Evolutionary conservation across 2,797 vertebrate genomes (phyloP), one percentile per base, ranked within the genome.

Genomic region (Hybognathus amarus): DNA sequence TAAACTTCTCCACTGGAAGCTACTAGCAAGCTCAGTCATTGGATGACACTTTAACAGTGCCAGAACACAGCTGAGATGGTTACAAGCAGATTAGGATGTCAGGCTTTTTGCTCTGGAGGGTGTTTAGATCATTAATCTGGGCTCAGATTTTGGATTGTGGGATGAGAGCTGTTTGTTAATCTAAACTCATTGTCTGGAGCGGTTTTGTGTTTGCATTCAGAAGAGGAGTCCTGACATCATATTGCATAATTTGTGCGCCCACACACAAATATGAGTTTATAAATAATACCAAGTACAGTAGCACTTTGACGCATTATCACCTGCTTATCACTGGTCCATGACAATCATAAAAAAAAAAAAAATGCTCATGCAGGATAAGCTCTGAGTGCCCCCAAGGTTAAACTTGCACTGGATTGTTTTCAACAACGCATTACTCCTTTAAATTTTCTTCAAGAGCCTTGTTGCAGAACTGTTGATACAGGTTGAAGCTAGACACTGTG

Each of bases 41-140:
- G 1, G 6, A 6, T 36, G 47, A 20, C 27, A 36, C 1, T 2
- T 2, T 74, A 27, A 27, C n/a, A 45, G 54, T 63, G 38, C 27
- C 54, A 42, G 13, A 27, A 30, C 30, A 24, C 20, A 54, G 10
- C 56, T 36, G 18, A 36, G 56, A 47, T 4, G 27, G 11, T 63
- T 73, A 33, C 47, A 63, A 61, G 77, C 22, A 13, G 50, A 79
- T 69, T 79, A 79, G 33, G 17, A 54, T 54, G 77, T 3, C 15
- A 54, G 30, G 30, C 36, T 76, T 11, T 76, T 36, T 38, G 8
- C 30, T 59, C 73, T 24, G 36, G 36, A 24, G 33, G 13, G 74
- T 76, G 13, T 61, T 59, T 63, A 76, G 33, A 61, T 74, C 54
- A 64, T 52, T 73, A 50, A 74, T 64, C 56, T 27, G 42, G 42